Evolutionary conservation across 2,888 invertebrate genomes (phyloP), one percentile per base, ranked within the genome.

Genomic region (Malthinus flaveolus): DNA sequence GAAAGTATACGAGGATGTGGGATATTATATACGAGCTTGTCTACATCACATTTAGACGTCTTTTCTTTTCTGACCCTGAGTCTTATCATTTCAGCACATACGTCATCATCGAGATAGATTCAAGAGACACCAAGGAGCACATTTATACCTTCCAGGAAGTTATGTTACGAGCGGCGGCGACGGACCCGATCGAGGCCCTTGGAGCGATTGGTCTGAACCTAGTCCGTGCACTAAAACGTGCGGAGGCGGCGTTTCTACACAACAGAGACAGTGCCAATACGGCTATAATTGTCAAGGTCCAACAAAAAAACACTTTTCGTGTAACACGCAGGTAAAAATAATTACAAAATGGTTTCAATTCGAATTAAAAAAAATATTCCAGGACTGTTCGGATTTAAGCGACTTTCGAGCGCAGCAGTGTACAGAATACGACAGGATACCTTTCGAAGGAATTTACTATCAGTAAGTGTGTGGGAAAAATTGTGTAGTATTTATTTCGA

Each of bases 351-450:
- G 7, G 10, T 23, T 44, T 4, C 8, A 44, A 44, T 8, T 10
- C 6, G 5, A 23, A 13, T 44, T 6, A 13, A 8, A 7, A 15
- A 9, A 44, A n/a, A 11, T 49, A 58, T 73, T 77, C 12, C 68
- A 91, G 86, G 91, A 92, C 77, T 97, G 96, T 75, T 90, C 92
- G 0, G 87, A 87, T 35, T 86, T 85, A 35, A 78, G 76, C 3
- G 97, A 97, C 80, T 97, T 93, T 80, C 84, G 98, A 53, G 83
- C 88, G 0, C 87, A 92, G 66, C 98, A 99, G 77, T 99, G 98
- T 78, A 85, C 93, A 1, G 85, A 87, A 67, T 95, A 87, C 78
- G 89, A 98, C 79, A 82, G 83, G 51, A 83, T 88, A 42, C 86
- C 89, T 1, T 94, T 96, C 75, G 91, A 95, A 70, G 92, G 91